These are phyloP conservation scores for Carassius carassius DNA, from an alignment of 2,113 vertebrate species.

Conservation along the genomic window DNA sequence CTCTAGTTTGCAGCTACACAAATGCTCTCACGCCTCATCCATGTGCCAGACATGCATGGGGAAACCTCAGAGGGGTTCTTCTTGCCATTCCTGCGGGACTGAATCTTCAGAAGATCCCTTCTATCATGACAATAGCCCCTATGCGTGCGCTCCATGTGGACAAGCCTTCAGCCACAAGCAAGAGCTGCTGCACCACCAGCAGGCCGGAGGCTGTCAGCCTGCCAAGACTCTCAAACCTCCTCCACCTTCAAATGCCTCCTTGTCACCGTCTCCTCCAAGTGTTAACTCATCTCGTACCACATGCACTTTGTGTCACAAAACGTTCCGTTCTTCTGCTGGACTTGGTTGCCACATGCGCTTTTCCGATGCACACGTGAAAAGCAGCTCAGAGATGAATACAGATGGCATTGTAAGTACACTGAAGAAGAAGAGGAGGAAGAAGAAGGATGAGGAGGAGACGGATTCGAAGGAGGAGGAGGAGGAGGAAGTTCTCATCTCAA, in stretches of 20 bases:
- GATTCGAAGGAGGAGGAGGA: not conserved
- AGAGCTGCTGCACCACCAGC: conserved; percentile 72
- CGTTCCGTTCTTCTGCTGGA: conserved; percentile 57
- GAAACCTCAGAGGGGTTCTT: conserved; percentile 34
- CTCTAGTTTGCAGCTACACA: conserved; percentile 70
- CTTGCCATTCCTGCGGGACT: conserved; percentile 42
- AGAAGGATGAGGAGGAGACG: not conserved
- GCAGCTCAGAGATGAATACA: not conserved
- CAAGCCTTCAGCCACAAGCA: conserved; percentile 71
- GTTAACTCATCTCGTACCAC: conserved; percentile 20
- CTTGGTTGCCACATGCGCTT: conserved; percentile 59
- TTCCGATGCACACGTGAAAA: too few species aligned
- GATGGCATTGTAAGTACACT: conserved; percentile 36
- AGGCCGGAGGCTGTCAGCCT: conserved; percentile 63
- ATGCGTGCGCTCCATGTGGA: conserved; percentile 70
- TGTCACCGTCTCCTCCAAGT: conserved; percentile 13
- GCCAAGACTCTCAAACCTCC: conserved; percentile 44
- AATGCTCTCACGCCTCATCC: conserved; percentile 42
- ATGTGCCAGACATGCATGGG: conserved; percentile 54
- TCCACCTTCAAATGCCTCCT: conserved; percentile 30
- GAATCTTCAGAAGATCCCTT: conserved; percentile 42
- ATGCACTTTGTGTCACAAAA: conserved; percentile 60
- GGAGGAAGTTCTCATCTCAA: not conserved
- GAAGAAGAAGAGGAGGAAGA: not conserved
- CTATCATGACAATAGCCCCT: conserved; percentile 60